Evolutionary conservation across 2,113 vertebrate genomes (phyloP), one percentile per base, ranked within the genome.

Genomic region (Rhinoderma darwinii): DNA sequence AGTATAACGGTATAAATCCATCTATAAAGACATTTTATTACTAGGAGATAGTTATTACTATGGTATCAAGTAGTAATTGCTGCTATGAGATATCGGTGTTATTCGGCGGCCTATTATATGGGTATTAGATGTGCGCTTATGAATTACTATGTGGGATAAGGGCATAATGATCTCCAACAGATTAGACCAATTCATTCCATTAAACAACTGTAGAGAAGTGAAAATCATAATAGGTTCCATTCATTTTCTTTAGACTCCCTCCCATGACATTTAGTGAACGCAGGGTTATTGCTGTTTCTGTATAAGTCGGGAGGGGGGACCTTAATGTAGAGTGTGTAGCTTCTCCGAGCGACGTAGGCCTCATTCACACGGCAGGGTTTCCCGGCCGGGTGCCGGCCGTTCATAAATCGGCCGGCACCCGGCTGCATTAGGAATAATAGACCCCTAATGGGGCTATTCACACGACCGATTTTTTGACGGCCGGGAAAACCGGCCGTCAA

Each of bases 161-260:
- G 18, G 5, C 5, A 30, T 85, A 63, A 84, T 84, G 72, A 84
- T 74, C 51, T 84, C 73, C 54, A 35, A 56, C 83, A 63, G 83
- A 75, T 74, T 75, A 75, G 51, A 77, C 56, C 43, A 75, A 77
- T 85, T 59, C 11, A 77, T 63, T 61, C 51, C 54, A 63, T 84
- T 76, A 73, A 84, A 63, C 39, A 63, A 73, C 30, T 63, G 51
- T 43, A 63, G 73, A 44, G 54, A 76, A 84, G 51, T 50, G 43
- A 43, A 77, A 66, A 85, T 85, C 32, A 25, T 44, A 50, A 85
- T 63, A 77, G 2, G 39, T 35, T 66, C 17, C 73, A 85, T 78
- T 85, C 18, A 85, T 85, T 78, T 63, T 35, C 39, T 47, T 32
- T 2, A 30, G 72, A 63, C 83, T 27, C 14, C 43, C 83, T 41